Percentiles rank a stretch among this genome's conserved stretches.
Conservation (phyloP, 2,797 vertebrate species). For the Spinus pinus region DNA sequence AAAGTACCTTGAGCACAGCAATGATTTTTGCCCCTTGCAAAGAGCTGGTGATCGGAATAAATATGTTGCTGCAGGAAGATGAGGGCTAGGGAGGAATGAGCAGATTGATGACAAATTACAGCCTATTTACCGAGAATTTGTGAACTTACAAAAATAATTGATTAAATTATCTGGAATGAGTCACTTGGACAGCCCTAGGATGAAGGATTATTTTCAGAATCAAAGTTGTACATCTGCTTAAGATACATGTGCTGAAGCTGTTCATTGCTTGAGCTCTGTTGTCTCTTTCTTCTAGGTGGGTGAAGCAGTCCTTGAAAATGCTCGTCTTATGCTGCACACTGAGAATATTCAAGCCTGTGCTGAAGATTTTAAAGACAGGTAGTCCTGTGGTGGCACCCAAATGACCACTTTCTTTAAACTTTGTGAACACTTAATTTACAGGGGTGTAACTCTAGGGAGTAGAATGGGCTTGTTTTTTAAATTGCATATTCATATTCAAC, state of each 20-base stretch:
- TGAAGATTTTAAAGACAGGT: constrained; percentile 93
- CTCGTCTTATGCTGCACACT: constrained; percentile 88
- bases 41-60: not conserved
- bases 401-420: not conserved
- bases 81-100: not conserved
- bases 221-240: not conserved
- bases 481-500: not conserved
- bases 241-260: not conserved
- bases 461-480: not conserved
- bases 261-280: constrained; percentile 4
- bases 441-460: not conserved
- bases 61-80: not conserved
- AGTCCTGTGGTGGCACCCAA: not conserved
- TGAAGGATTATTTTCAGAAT: constrained; percentile 1
- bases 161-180: not conserved
- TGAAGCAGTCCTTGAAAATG: constrained; percentile 89
- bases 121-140: not conserved
- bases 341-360: constrained; percentile 91
- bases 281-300: constrained; percentile 80
- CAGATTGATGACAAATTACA: not conserved
- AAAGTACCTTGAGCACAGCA: not conserved
- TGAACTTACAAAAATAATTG: not conserved
- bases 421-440: not conserved
- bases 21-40: not conserved
- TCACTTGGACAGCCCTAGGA: not conserved